Conservation (phyloP, 2,113 vertebrate genomes). For the Copsychus sechellarum region DNA sequence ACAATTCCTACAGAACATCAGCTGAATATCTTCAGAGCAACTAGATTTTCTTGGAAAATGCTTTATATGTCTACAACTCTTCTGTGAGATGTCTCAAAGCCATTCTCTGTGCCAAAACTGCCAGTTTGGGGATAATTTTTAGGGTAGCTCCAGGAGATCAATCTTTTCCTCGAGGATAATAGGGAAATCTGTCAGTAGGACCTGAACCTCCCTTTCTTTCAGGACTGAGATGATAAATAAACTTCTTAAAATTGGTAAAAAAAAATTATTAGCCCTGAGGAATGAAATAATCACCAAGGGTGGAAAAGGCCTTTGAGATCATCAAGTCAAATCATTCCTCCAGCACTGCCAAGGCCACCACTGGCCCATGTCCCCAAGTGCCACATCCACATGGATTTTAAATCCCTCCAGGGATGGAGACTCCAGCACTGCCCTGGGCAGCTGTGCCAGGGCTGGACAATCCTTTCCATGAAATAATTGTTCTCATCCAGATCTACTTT, state of each 20-base stretch:
- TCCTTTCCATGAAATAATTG: background rate
- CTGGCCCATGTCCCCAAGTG: background rate
- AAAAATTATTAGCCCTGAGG: background rate
- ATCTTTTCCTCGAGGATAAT: background rate
- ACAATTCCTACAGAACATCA: background rate
- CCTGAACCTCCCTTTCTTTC: background rate
- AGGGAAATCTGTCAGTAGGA: background rate
- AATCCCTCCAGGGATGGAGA: background rate
- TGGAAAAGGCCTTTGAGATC: background rate
- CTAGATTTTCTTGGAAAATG: background rate
- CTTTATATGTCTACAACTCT: background rate
- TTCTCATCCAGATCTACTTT: background rate
- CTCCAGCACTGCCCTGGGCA: background rate
- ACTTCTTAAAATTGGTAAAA: background rate
- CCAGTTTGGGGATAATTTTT: background rate
- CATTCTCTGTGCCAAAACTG: background rate
- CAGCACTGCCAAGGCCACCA: background rate
- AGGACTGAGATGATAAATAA: background rate
- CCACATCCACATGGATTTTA: background rate
- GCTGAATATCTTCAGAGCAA: background rate
- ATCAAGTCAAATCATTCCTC: fast-evolving
- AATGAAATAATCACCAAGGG: background rate
- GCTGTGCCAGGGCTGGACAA: background rate
- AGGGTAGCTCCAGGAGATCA: background rate
- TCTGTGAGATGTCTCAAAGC: background rate